Conservation (phyloP, 2,113 vertebrate species). For the Alaudala cheleensis region DNA sequence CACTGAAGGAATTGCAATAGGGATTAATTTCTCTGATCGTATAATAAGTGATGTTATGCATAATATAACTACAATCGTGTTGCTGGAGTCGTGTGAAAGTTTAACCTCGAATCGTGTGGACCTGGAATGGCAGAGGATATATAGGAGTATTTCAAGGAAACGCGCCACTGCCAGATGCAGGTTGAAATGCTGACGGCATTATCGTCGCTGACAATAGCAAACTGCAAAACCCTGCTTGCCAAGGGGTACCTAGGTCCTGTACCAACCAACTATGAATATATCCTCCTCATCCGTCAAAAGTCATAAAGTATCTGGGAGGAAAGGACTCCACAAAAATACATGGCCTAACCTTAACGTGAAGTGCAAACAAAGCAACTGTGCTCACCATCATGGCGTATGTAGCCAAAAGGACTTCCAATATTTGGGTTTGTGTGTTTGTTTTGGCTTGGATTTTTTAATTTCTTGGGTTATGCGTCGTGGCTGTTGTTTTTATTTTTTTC, state of each 20-base stretch:
- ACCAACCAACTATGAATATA: background rate
- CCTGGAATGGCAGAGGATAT: background rate
- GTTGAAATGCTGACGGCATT: background rate
- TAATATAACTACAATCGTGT: background rate
- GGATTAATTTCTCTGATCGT: constrained; percentile 5
- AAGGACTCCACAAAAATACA: background rate
- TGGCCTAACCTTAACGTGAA: background rate
- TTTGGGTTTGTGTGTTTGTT: background rate
- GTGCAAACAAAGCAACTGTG: constrained; percentile 39
- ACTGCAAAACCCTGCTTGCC: background rate
- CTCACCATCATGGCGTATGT: constrained; percentile 25
- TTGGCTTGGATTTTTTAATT: background rate
- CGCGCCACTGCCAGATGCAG: background rate
- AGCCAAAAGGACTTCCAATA: background rate
- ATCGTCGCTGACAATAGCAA: background rate
- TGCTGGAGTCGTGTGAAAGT: background rate
- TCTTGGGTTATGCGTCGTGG: background rate
- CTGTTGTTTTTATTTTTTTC: background rate
- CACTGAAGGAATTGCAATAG: background rate
- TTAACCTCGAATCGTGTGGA: background rate
- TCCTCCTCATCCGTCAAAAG: background rate
- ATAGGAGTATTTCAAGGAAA: background rate
- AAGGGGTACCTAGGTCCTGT: background rate
- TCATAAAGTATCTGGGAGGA: background rate
- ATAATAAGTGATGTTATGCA: background rate